These are phyloP conservation scores for Aphelenchoides bicaudatus DNA, from an alignment of 2,888 invertebrate genomes.

Conservation along the genomic window DNA sequence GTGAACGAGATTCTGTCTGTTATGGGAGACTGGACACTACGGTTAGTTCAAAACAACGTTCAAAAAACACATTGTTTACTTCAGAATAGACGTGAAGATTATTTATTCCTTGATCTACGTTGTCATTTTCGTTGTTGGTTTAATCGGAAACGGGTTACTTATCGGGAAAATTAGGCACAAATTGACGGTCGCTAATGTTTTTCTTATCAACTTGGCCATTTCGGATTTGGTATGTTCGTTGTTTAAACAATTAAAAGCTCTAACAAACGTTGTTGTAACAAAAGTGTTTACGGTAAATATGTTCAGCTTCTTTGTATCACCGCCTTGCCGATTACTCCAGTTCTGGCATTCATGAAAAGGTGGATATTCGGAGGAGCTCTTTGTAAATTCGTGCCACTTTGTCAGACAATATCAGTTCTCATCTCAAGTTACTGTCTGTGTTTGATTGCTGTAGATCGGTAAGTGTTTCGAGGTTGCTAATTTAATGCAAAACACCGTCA, in stretches of 20 bases:
- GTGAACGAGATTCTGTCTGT: slow-evolving; percentile 47
- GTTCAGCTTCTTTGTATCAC: slow-evolving; percentile 76
- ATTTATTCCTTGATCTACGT: slow-evolving; percentile 51
- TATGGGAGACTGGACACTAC: slow-evolving; percentile 52
- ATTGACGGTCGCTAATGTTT: slow-evolving; percentile 70
- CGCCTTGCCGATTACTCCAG: slow-evolving; percentile 92
- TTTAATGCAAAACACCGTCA: slow-evolving; percentile 97
- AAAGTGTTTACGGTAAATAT: neutral
- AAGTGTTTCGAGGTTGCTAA: slow-evolving; percentile 55
- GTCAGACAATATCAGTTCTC: slow-evolving; percentile 70
- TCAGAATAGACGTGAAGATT: too few relatives aligned
- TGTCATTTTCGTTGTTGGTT: slow-evolving; percentile 53
- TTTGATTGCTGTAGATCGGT: neutral
- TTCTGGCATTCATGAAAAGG: slow-evolving; percentile 81
- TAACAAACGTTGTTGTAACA: neutral
- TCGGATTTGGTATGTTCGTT: slow-evolving; percentile 72
- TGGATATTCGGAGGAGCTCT: slow-evolving; percentile 88
- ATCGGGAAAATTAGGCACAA: slow-evolving; percentile 46
- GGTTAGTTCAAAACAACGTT: too few relatives aligned
- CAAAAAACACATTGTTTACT: slow-evolving; percentile 22
- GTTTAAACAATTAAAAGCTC: neutral
- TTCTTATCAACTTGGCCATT: slow-evolving; percentile 89
- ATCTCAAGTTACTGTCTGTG: neutral
- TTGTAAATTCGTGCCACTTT: slow-evolving; percentile 87
- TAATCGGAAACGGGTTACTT: slow-evolving; percentile 56